Evolutionary conservation across 2,113 vertebrate species (phyloP), one percentile per base, ranked within the genome.

Genomic region (Mesembrinibis cayennensis): DNA sequence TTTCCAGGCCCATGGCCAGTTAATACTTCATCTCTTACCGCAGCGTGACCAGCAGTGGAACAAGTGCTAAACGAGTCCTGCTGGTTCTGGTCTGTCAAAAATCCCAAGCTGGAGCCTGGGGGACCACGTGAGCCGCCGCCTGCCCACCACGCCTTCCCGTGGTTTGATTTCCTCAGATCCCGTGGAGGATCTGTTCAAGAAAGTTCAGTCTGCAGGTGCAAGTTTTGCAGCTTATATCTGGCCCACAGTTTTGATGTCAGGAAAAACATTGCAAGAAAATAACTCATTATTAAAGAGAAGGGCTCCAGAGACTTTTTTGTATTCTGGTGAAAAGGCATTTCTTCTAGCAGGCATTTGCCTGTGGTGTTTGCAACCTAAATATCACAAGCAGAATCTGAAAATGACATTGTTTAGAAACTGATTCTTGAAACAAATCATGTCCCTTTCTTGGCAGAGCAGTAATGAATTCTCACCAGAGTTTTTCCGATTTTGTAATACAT

Each of bases 1-100:
- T 95, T 96, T 94, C 91, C 93, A 96, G 96, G 95, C 91, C 91
- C 58, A 7, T 29, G 77, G 89, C 94, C 96, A 95, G 94, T 66
- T 88, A 94, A 96, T 94, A 89, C 73, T 90, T 95, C 93, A 96
- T 85, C 81, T 77, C 67, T 62, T 32, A 72, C 77, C 7, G 26
- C 95, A 93, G 81, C 19, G 0, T 93, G 83, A 95, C 79, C 91
- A 93, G 91, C 78, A 91, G 50, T 73, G 91, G 87, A 97, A 95
- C 78, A 88, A 95, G 84, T 0, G 0, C 67, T 93, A 65, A 95
- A 80, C 1, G 6, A 93, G 82, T 95, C 82, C 84, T 93, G 89
- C 94, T 95, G 91, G 50, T 79, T 87, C 82, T 90, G 87, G 16
- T 77, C 84, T 95, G 52, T 89, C 86, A 71, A 30, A 93, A 84